Conservation (phyloP, 2,113 vertebrate species). For the Microtus montanus region DNA sequence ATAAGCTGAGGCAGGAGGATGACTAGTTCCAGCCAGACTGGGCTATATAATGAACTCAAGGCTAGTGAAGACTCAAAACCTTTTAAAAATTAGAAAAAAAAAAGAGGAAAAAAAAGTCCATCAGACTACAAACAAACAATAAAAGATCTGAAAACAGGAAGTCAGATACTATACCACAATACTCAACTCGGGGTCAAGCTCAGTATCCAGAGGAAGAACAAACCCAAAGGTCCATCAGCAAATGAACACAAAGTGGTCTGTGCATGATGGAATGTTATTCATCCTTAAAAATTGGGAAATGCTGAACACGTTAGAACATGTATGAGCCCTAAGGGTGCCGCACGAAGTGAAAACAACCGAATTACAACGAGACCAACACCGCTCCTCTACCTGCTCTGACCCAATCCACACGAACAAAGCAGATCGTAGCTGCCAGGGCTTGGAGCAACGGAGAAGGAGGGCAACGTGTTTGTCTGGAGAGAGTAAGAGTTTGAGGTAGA, state of each 20-base stretch:
- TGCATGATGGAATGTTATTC: neutral
- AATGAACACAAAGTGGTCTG: neutral
- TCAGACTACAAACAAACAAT: neutral
- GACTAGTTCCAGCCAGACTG: neutral
- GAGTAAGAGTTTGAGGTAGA: neutral
- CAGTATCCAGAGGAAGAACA: neutral
- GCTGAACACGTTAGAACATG: neutral
- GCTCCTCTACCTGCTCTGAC: neutral
- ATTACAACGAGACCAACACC: neutral
- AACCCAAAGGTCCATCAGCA: neutral
- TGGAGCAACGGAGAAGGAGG: no score
- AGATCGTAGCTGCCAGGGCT: neutral
- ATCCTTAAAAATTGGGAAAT: neutral
- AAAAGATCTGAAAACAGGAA: neutral
- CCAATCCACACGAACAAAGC: neutral
- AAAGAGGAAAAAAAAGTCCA: neutral
- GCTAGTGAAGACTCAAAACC: neutral
- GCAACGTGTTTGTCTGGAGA: neutral
- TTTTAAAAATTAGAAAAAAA: neutral
- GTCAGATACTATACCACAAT: neutral
- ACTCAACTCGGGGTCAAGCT: neutral
- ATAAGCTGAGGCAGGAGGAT: neutral
- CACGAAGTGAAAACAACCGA: neutral
- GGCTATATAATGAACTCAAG: neutral
- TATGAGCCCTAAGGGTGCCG: neutral